A percentile compares a stretch with the other conserved stretches of the same genome.
These are phyloP conservation scores for Drosophila subpulchrella DNA, from an alignment of 1,140 invertebrate genomes.

Conservation along the genomic window DNA sequence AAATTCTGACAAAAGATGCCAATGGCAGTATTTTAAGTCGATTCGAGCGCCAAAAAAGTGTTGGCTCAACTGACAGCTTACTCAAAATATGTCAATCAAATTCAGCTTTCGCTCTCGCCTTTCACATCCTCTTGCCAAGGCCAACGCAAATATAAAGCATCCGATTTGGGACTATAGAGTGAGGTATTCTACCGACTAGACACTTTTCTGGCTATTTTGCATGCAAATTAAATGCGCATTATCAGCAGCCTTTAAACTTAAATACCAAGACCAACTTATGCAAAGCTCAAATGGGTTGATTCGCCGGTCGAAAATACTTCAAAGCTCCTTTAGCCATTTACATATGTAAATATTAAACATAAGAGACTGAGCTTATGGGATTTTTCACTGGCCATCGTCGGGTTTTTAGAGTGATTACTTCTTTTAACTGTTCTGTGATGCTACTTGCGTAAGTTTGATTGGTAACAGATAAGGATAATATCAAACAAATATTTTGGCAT, in stretches of 20 bases:
- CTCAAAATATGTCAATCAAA: constrained; percentile 78
- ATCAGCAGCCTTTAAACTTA: constrained; percentile 56
- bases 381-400: constrained; percentile 5
- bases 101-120: constrained; percentile 6
- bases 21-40: constrained; percentile 41
- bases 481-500: background rate
- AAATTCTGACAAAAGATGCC: constrained; percentile 52
- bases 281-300: constrained; percentile 63
- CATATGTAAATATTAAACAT: constrained; percentile 48
- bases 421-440: background rate
- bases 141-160: constrained; percentile 50
- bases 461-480: background rate
- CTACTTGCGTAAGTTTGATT: background rate
- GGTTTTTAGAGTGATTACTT: background rate
- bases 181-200: constrained; percentile 38
- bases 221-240: constrained; percentile 75
- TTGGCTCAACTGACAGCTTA: constrained; percentile 68
- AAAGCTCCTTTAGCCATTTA: constrained; percentile 51
- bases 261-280: constrained; percentile 60
- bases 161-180: constrained; percentile 15
- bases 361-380: constrained; percentile 4
- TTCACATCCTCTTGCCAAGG: constrained; percentile 1
- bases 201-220: constrained; percentile 49
- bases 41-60: constrained; percentile 40
- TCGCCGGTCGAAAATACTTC: constrained; percentile 27